Evolutionary conservation across 2,113 vertebrate species (phyloP).

Genomic region (Phoenicopterus ruber): DNA sequence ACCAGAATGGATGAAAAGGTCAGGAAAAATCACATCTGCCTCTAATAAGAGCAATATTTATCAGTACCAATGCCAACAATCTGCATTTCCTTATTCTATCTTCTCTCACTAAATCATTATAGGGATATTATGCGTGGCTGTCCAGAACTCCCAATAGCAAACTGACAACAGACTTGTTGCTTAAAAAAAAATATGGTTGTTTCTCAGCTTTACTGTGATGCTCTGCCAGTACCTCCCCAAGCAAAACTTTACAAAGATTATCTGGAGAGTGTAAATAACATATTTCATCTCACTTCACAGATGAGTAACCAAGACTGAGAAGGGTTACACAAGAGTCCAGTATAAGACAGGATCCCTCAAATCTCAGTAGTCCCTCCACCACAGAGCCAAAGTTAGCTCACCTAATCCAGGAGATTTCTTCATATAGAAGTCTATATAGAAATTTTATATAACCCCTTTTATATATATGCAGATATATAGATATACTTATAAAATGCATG

Average conservation of each 20-base stretch:
- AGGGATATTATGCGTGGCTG: background rate
- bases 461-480: accelerated
- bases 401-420: background rate
- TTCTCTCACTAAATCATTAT: background rate
- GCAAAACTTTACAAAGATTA: background rate
- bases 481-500: background rate
- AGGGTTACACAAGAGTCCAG: background rate
- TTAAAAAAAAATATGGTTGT: background rate
- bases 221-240: background rate
- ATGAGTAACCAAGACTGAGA: background rate
- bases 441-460: background rate
- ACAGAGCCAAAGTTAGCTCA: background rate
- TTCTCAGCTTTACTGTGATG: background rate
- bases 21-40: constrained; percentile 23
- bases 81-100: background rate
- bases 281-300: background rate
- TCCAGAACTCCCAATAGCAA: background rate
- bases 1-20: background rate
- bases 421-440: background rate
- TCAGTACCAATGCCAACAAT: background rate
- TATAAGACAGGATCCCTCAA: background rate
- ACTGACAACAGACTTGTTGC: background rate
- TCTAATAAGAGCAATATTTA: background rate
- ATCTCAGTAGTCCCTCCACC: background rate
- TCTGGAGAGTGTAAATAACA: background rate